A percentile compares a stretch with the other conserved stretches of the same genome.
These are phyloP conservation scores for Platichthys flesus DNA, from an alignment of 2,113 vertebrate species.

Conservation along the genomic window DNA sequence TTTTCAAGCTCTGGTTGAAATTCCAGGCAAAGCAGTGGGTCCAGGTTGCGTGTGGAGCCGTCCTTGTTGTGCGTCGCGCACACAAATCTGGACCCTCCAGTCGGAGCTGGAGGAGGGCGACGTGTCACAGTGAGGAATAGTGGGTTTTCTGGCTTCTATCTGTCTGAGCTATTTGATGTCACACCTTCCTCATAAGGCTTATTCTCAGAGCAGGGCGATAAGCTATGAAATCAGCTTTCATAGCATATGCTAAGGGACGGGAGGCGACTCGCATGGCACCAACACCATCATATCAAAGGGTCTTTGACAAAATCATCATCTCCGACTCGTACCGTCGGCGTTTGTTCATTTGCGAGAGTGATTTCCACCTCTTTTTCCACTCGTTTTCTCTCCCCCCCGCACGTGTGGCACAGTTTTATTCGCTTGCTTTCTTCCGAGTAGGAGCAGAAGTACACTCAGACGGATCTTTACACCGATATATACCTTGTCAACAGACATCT, in stretches of 20 bases:
- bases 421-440: background rate
- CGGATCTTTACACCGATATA: background rate
- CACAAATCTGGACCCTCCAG: slow-evolving; percentile 1
- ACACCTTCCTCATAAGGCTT: slow-evolving; percentile 51
- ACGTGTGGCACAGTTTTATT: background rate
- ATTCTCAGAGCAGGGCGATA: slow-evolving; percentile 52
- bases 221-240: slow-evolving; percentile 66
- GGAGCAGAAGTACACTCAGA: background rate
- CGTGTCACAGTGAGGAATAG: slow-evolving; percentile 27
- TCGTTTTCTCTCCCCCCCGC: background rate
- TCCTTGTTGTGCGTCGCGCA: background rate
- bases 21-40: slow-evolving; percentile 1
- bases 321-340: slow-evolving; percentile 15
- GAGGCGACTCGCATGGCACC: slow-evolving; percentile 39
- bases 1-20: slow-evolving; percentile 25
- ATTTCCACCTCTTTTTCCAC: background rate
- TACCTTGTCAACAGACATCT: slow-evolving; percentile 30
- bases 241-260: slow-evolving; percentile 54
- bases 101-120: slow-evolving; percentile 14
- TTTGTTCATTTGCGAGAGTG: slow-evolving; percentile 7
- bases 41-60: slow-evolving; percentile 12
- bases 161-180: slow-evolving; percentile 59
- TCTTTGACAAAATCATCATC: slow-evolving; percentile 39
- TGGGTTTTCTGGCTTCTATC: slow-evolving; percentile 27
- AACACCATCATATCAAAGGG: slow-evolving; percentile 54